A percentile compares a stretch with the other conserved stretches of the same genome.
phyloP scores from a whole-genome alignment of 2,888 invertebrate species.

The Neuroscelio doddi region DNA sequence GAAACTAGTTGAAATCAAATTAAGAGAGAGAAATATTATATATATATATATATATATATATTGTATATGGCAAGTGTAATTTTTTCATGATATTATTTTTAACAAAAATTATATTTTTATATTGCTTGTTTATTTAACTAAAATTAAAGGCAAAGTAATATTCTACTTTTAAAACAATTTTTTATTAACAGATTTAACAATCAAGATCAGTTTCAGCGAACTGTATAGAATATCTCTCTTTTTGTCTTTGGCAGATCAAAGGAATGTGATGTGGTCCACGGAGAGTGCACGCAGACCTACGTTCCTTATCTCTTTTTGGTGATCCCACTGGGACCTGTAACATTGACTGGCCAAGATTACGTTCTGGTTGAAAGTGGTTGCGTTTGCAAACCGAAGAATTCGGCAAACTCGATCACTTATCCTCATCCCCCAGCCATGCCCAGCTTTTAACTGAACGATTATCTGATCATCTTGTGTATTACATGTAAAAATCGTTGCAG shows the following conservation, averaged over 20 bases:
- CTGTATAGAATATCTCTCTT: conserved; percentile 7
- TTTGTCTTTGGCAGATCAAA: conserved; percentile 78
- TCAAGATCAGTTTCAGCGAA: conserved; percentile 9
- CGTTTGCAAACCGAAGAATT: conserved; percentile 82
- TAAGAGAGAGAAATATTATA: too few relatives aligned
- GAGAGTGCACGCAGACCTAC: conserved; percentile 93
- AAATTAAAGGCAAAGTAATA: not conserved
- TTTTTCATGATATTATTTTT: too few relatives aligned
- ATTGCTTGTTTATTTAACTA: not conserved
- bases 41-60: too few relatives aligned
- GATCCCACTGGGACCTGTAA: conserved; percentile 91
- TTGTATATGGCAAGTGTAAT: too few relatives aligned
- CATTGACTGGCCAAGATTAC: conserved; percentile 93
- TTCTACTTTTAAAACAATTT: conserved; percentile 5
- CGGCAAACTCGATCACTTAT: conserved; percentile 55
- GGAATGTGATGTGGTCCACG: conserved; percentile 90
- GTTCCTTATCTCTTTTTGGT: conserved; percentile 94
- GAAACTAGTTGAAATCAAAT: too few relatives aligned
- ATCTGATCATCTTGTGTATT: not conserved
- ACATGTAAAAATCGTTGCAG: not conserved
- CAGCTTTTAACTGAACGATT: conserved; percentile 55
- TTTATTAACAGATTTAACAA: conserved; percentile 7
- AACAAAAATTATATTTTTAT: not conserved
- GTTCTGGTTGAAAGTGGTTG: conserved; percentile 97
- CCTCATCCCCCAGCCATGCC: conserved; percentile 61